A percentile compares a stretch with the other conserved stretches of the same genome.
phyloP scores from a whole-genome alignment of 2,888 invertebrate genomes.

The Watsonalla binaria region DNA sequence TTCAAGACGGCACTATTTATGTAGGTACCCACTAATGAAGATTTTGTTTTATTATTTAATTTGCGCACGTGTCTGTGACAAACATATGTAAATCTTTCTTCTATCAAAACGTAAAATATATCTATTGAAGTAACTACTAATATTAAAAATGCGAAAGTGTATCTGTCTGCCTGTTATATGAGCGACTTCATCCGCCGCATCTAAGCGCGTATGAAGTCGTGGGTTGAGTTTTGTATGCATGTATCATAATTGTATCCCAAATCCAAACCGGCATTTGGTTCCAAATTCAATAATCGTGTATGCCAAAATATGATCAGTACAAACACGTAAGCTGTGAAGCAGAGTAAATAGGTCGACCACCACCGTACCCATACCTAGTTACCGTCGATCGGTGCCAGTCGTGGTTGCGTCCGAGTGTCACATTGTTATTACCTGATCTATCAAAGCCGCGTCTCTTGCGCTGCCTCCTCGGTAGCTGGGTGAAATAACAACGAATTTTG shows the following conservation, averaged over 20 bases:
- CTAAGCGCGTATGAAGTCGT: too few relatives aligned
- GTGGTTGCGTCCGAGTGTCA: constrained; percentile 65
- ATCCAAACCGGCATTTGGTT: too few relatives aligned
- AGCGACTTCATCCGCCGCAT: too few relatives aligned
- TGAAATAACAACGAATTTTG: constrained; percentile 78
- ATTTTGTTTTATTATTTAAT: neutral
- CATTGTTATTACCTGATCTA: constrained; percentile 75
- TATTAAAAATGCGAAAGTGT: too few relatives aligned
- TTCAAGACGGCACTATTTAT: constrained; percentile 7
- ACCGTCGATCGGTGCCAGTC: constrained; percentile 31
- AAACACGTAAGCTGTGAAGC: constrained; percentile 19
- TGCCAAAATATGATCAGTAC: constrained; percentile 4
- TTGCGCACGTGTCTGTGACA: neutral
- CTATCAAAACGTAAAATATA: too few relatives aligned
- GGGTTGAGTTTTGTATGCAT: too few relatives aligned
- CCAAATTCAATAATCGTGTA: too few relatives aligned
- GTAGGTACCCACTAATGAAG: neutral
- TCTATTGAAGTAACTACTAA: too few relatives aligned
- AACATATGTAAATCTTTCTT: too few relatives aligned
- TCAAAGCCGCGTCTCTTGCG: constrained; percentile 79
- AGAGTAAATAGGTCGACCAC: constrained; percentile 29
- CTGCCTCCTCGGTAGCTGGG: constrained; percentile 79
- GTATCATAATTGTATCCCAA: too few relatives aligned
- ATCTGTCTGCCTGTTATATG: too few relatives aligned
- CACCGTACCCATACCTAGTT: constrained; percentile 24